Evolutionary conservation across 2,797 vertebrate species (phyloP).

Genomic region (Heterohyrax brucei): DNA sequence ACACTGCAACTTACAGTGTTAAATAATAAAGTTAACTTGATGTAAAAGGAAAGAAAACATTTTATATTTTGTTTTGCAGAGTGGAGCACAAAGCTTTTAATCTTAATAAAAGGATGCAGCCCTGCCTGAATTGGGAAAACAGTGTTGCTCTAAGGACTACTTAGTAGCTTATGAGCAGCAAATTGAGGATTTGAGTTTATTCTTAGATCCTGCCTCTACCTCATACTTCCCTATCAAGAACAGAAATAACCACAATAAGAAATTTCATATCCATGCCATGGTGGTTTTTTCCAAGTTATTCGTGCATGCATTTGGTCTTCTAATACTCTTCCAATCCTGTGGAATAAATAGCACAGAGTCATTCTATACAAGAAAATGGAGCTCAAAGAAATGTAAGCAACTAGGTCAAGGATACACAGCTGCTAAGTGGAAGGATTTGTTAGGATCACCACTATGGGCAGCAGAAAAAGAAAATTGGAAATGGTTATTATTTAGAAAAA

Average conservation of each 20-base stretch:
- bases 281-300: constrained; percentile 59
- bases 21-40: constrained; percentile 73
- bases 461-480: neutral
- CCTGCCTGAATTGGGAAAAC: constrained; percentile 26
- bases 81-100: constrained; percentile 46
- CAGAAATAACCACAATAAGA: constrained; percentile 57
- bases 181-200: constrained; percentile 8
- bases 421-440: neutral
- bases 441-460: neutral
- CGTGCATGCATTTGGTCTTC: constrained; percentile 40
- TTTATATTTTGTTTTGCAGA: constrained; percentile 61
- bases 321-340: constrained; percentile 53
- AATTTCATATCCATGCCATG: constrained; percentile 29
- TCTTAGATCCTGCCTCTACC: neutral
- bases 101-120: constrained; percentile 50
- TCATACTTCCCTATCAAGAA: neutral
- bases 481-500: constrained; percentile 1
- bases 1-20: constrained; percentile 68
- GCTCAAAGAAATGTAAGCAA: constrained; percentile 52
- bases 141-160: neutral
- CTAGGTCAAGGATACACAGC: constrained; percentile 14
- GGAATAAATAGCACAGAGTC: constrained; percentile 38
- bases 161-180: neutral
- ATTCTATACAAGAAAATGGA: constrained; percentile 23
- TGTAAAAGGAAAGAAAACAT: constrained; percentile 13